Conservation (phyloP, 2,888 invertebrate species). For the Caradrina clavipalpis region DNA sequence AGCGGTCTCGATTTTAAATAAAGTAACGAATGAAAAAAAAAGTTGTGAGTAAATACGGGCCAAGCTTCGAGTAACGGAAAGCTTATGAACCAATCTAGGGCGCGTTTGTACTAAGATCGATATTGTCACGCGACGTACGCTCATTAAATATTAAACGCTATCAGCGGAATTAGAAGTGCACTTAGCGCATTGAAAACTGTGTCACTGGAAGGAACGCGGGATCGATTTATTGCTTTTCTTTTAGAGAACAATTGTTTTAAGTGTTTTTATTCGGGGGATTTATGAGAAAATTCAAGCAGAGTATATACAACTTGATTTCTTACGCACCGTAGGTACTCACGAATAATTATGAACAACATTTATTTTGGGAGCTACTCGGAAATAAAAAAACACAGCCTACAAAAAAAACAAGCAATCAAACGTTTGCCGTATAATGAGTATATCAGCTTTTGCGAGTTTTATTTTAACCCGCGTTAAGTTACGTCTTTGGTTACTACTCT, state of each 20-base stretch:
- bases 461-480: no score
- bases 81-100: constrained; percentile 62
- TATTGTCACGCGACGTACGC: constrained; percentile 57
- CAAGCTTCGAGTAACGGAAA: constrained; percentile 47
- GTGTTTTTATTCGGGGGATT: not conserved
- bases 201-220: constrained; percentile 24
- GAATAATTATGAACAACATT: no score
- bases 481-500: no score
- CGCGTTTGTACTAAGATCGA: constrained; percentile 63
- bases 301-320: no score
- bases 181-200: constrained; percentile 53
- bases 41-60: constrained; percentile 45
- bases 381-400: no score
- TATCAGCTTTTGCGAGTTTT: no score
- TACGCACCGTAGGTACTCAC: no score
- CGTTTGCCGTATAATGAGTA: no score
- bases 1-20: constrained; percentile 48
- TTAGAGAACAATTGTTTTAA: constrained; percentile 2
- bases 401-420: no score
- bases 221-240: constrained; percentile 40
- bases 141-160: constrained; percentile 66
- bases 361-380: no score
- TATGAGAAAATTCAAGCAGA: not conserved
- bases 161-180: constrained; percentile 64
- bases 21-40: constrained; percentile 47